phyloP scores from a whole-genome alignment of 2,888 invertebrate species.

The Caenorhabditis auriculariae region DNA sequence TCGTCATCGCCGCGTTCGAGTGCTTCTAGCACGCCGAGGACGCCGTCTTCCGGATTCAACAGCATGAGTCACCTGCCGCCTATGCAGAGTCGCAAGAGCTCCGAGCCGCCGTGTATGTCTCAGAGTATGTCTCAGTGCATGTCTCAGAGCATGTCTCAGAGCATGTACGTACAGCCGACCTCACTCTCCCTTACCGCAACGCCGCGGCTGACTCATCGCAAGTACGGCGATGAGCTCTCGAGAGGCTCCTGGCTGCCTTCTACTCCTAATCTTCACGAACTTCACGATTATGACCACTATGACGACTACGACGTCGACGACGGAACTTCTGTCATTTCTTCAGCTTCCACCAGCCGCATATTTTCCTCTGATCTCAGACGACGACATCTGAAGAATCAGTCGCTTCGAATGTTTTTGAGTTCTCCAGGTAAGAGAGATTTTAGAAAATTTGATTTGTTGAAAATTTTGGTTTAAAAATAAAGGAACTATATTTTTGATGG shows the following conservation, averaged over 20 bases:
- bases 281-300: slow-evolving; percentile 2
- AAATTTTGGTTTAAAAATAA: too few relatives aligned
- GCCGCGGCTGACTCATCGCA: background rate
- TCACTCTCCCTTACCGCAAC: background rate
- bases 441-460: too few relatives aligned
- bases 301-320: slow-evolving; percentile 32
- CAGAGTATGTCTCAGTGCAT: too few relatives aligned
- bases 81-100: slow-evolving; percentile 9
- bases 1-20: slow-evolving; percentile 5
- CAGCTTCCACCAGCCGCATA: slow-evolving; percentile 33
- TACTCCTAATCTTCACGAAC: too few relatives aligned
- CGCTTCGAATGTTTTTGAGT: slow-evolving; percentile 19
- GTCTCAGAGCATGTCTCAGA: too few relatives aligned
- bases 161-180: too few relatives aligned
- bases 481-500: too few relatives aligned
- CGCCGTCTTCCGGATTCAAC: slow-evolving; percentile 33
- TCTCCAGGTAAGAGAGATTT: slow-evolving; percentile 30
- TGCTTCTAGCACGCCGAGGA: slow-evolving; percentile 3
- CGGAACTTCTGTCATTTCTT: slow-evolving; percentile 29
- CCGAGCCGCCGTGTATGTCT: too few relatives aligned
- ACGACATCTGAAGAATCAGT: slow-evolving; percentile 13
- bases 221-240: background rate
- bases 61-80: slow-evolving; percentile 38
- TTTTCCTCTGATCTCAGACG: too few relatives aligned
- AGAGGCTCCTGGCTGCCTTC: too few relatives aligned